These are phyloP conservation scores for Philaethria dido DNA, from an alignment of 2,888 invertebrate species.

Conservation along the genomic window DNA sequence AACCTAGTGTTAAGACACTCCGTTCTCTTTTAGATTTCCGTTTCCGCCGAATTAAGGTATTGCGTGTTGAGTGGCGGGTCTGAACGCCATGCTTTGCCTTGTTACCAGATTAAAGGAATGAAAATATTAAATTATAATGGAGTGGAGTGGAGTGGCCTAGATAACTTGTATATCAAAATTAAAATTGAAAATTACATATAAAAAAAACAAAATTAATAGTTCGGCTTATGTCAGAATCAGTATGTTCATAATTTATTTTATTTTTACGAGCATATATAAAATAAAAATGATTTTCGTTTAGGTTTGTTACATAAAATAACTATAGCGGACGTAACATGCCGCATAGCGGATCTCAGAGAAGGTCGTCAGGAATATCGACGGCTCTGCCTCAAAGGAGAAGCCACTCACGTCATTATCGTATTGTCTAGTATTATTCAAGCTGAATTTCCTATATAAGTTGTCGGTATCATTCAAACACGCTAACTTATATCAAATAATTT, in stretches of 20 bases:
- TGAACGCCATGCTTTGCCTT: no score
- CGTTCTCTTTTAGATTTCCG: no score
- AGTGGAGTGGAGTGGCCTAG: no score
- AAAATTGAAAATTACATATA: no score
- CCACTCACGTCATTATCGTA: background rate
- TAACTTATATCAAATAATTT: background rate
- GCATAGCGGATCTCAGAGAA: constrained; percentile 5
- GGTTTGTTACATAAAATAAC: background rate
- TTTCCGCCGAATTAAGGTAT: no score
- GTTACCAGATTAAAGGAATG: no score
- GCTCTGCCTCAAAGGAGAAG: background rate
- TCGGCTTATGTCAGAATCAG: background rate
- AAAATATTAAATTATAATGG: no score
- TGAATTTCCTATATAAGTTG: no score
- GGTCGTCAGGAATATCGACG: constrained; percentile 5
- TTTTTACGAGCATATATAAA: background rate
- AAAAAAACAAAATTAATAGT: background rate
- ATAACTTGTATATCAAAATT: no score
- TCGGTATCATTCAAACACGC: no score
- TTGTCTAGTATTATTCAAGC: background rate
- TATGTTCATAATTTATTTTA: background rate
- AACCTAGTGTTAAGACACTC: no score
- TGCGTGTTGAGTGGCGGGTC: no score
- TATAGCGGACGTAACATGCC: background rate
- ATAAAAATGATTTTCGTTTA: background rate